Conservation (phyloP, 2,888 invertebrate species). For the Monochamus alternatus region DNA sequence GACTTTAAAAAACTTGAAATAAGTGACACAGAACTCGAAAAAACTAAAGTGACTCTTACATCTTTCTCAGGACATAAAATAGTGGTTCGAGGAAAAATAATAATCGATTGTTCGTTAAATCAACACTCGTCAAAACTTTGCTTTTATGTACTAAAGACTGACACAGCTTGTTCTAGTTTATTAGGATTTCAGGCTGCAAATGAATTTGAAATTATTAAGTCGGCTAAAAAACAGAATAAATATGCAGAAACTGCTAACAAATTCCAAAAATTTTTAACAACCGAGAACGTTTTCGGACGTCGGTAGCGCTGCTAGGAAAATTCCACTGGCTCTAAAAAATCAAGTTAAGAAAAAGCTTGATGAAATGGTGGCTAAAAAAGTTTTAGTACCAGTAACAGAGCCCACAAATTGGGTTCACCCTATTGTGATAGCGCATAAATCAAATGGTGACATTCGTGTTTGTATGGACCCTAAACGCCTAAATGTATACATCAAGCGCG, state of each 20-base stretch:
- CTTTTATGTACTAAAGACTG: not conserved
- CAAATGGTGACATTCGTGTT: conserved; percentile 30
- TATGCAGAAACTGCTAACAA: not conserved
- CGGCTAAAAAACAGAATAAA: not conserved
- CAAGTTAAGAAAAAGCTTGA: conserved; percentile 33
- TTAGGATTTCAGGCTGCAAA: not conserved
- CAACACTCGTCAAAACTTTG: not conserved
- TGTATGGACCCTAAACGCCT: conserved; percentile 34
- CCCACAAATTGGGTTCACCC: conserved; percentile 40
- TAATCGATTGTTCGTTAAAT: not conserved
- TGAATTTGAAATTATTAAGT: not conserved
- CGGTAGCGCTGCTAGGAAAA: conserved; percentile 23
- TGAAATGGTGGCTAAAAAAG: conserved; percentile 23
- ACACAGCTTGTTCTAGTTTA: not conserved
- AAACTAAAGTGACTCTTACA: not conserved
- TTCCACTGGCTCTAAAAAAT: conserved; percentile 21
- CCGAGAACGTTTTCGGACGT: not conserved
- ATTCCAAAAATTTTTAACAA: not conserved
- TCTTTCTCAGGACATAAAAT: not conserved
- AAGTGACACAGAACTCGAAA: not conserved
- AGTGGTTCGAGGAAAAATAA: not conserved
- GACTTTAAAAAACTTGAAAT: not conserved
- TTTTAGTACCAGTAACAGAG: conserved; percentile 28
- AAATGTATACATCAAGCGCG: conserved; percentile 29
- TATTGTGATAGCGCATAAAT: conserved; percentile 33